These are phyloP conservation scores for Chionodraco myersi DNA, from an alignment of 2,113 vertebrate genomes.

Conservation along the genomic window DNA sequence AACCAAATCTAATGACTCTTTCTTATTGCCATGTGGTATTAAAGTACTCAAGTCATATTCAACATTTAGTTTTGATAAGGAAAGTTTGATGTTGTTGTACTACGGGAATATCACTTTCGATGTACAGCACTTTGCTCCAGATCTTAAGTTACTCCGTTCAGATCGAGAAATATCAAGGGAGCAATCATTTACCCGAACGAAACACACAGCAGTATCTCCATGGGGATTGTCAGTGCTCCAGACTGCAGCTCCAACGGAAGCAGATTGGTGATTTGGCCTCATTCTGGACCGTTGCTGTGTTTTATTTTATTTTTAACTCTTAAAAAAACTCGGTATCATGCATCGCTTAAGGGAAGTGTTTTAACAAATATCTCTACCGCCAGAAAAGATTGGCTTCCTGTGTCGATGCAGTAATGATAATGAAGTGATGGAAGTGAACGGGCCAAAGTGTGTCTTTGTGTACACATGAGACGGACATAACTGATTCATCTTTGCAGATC, in stretches of 20 bases:
- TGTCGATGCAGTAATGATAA: conserved; percentile 18
- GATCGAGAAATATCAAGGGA: no score
- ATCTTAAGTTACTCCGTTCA: no score
- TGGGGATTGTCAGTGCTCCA: conserved; percentile 26
- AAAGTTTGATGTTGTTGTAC: no score
- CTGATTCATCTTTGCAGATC: conserved; percentile 2
- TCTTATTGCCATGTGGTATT: no score
- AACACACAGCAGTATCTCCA: conserved; percentile 16
- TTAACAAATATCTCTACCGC: conserved; percentile 7
- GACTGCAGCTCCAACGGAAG: conserved; percentile 20
- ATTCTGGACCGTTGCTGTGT: not conserved
- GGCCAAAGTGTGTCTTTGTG: conserved; percentile 17
- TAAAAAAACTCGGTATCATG: not conserved
- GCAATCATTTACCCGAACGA: not conserved
- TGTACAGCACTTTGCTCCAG: no score
- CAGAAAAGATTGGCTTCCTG: conserved; percentile 2
- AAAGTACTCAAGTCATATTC: no score
- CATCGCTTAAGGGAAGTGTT: not conserved
- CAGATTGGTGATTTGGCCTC: conserved; percentile 10
- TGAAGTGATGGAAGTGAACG: not conserved
- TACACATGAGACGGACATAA: not conserved
- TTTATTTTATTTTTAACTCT: not conserved
- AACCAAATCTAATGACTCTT: not conserved
- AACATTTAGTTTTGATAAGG: no score
- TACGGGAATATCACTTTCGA: no score